Base-by-base conservation (phyloP, 2,888 invertebrate species). In the Tiliacea aurago region DNA sequence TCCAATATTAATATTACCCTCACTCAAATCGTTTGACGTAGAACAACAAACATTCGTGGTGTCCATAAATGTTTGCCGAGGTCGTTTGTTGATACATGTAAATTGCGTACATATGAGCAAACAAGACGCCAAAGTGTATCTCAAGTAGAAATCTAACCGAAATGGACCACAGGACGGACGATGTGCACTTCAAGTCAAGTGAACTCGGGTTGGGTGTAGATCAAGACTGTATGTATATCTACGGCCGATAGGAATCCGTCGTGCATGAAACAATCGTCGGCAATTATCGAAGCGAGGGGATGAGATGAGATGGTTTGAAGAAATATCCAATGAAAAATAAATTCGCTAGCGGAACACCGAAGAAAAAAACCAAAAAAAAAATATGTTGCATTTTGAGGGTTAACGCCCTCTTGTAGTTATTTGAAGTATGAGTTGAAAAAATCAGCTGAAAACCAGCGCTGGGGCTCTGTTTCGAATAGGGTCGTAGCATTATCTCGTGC, bases 171-270 rank as follows among this genome's bases (percentile, higher is more conserved):
- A 18, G 55, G 5, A 18, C 20, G 33, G 81, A 41, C 41, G 47
- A 41, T 74, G 75, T 23, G 45, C 75, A 4, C 81, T 75, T 66
- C 37, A 63, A 74, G 75, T 47, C 62, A 75, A 78, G 66, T 81
- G 59, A 53, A 58, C 76, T 78, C 53, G 33, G 23, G 66, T 47
- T 53, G 58, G 51, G 33, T 18, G 58, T 64, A 23, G 23, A 37
- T 37, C 37, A 51, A 28, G 23, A 49, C 33, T 51, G 59, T 23
- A 37, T 59, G 20, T 37, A 55, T 37, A 28, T 33, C 15, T 33
- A 10, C 56, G 41, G 7, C 6, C 18, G 76, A 58, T 62, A 62
- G 62, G 41, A 33, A 63, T 33, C 18, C 2, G 10, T 47, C 11
- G 28, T 45, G 13, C 15, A 47, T 28, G 13, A n/a, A 33, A 47